Conservation (phyloP, 2,113 vertebrate species). For the Himantopus leucocephalus region DNA sequence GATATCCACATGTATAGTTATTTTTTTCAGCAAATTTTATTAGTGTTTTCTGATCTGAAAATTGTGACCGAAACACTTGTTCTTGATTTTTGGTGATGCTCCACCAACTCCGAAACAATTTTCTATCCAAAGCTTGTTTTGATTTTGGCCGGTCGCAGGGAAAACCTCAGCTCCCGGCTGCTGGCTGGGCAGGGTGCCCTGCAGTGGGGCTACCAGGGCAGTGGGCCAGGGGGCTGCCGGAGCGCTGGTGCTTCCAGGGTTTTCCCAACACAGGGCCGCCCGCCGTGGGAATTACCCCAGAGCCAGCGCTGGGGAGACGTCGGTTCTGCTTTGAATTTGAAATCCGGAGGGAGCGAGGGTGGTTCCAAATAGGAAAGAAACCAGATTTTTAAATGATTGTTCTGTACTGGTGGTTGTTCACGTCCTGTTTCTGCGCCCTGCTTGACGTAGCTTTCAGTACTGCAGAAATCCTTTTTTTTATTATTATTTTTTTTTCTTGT, state of each 20-base stretch:
- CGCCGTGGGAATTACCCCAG: neutral
- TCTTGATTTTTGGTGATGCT: neutral
- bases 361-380: neutral
- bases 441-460: neutral
- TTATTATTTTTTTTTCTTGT: accelerated
- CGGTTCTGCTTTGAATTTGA: neutral
- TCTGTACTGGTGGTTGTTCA: neutral
- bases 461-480: neutral
- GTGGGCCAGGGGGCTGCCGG: neutral
- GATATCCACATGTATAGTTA: neutral
- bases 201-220: neutral
- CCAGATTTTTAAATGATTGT: neutral
- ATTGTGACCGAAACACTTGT: neutral
- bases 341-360: neutral
- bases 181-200: neutral
- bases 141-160: neutral
- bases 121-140: neutral
- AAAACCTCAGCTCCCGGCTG: neutral
- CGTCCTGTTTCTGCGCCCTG: neutral
- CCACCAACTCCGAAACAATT: neutral
- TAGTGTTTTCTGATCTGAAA: neutral
- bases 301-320: neutral
- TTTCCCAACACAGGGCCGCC: neutral
- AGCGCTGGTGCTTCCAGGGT: neutral
- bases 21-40: neutral